Conservation (phyloP, 2,888 invertebrate genomes). For the Lissocephala sabroskyi region DNA sequence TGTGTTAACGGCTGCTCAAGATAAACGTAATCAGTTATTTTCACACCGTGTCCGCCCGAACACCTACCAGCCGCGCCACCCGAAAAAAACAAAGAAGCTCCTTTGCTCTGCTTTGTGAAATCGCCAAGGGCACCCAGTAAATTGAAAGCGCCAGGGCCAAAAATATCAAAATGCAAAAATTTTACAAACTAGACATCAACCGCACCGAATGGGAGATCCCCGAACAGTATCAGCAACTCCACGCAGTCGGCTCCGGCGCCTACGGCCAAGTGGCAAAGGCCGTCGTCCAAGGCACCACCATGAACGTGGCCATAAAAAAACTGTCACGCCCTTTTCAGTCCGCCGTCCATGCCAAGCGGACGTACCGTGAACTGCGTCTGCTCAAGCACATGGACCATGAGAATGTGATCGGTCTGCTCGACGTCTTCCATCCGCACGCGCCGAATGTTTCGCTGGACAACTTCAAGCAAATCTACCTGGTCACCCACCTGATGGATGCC, state of each 20-base stretch:
- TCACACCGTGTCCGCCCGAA: too few relatives aligned
- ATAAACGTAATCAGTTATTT: conserved; percentile 54
- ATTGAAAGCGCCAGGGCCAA: too few relatives aligned
- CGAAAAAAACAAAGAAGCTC: too few relatives aligned
- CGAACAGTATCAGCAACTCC: conserved; percentile 89
- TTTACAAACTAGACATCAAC: conserved; percentile 93
- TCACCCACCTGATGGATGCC: conserved; percentile 99
- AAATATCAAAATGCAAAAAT: conserved; percentile 77
- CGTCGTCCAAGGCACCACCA: conserved; percentile 41
- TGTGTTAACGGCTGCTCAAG: conserved; percentile 24
- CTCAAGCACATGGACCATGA: conserved; percentile 99
- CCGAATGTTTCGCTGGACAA: conserved; percentile 79
- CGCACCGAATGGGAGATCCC: conserved; percentile 98
- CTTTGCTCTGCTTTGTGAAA: too few relatives aligned
- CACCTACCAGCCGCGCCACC: too few relatives aligned
- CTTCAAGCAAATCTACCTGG: conserved; percentile 96
- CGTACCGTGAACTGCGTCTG: conserved; percentile 95
- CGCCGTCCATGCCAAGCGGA: conserved; percentile 97
- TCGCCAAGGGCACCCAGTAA: too few relatives aligned
- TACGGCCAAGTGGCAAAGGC: conserved; percentile 82
- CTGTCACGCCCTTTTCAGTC: conserved; percentile 97
- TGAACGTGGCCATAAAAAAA: conserved; percentile 95
- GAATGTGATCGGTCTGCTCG: conserved; percentile 93
- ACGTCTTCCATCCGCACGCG: conserved; percentile 93
- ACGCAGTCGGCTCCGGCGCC: conserved; percentile 96